Percentiles rank a stretch among this genome's conserved stretches.
Conservation (phyloP, 2,113 vertebrate genomes). For the Colossoma macropomum region DNA sequence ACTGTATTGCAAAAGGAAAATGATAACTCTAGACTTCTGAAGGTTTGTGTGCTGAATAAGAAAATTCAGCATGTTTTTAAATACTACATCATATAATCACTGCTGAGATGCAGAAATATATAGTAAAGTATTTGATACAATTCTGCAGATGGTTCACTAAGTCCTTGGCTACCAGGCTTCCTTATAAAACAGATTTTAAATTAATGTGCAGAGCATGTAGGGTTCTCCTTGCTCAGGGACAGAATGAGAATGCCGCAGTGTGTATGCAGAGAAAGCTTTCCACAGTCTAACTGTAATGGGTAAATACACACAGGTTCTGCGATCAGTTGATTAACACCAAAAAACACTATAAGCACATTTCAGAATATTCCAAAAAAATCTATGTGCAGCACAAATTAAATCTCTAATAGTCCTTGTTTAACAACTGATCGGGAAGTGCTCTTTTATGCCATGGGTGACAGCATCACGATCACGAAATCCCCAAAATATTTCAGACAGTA, state of each 20-base stretch:
- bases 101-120: not conserved
- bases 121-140: not conserved
- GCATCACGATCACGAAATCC: not conserved
- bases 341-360: too few relatives aligned
- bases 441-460: too few relatives aligned
- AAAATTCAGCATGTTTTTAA: too few relatives aligned
- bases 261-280: conserved; percentile 10
- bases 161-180: not conserved
- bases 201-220: conserved; percentile 18
- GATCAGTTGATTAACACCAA: not conserved
- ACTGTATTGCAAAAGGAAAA: too few relatives aligned
- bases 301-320: not conserved
- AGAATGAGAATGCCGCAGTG: conserved; percentile 17
- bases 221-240: conserved; percentile 6
- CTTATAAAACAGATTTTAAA: conserved; percentile 9
- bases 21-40: too few relatives aligned
- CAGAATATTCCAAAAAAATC: too few relatives aligned
- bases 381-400: not conserved
- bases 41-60: too few relatives aligned
- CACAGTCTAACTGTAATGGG: not conserved
- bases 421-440: not conserved
- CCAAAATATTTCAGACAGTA: not conserved
- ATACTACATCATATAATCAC: too few relatives aligned
- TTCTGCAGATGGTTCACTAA: not conserved
- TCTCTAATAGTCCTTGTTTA: not conserved